Evolutionary conservation across 2,113 vertebrate species (phyloP).

Genomic region (Lophochroa leadbeateri): DNA sequence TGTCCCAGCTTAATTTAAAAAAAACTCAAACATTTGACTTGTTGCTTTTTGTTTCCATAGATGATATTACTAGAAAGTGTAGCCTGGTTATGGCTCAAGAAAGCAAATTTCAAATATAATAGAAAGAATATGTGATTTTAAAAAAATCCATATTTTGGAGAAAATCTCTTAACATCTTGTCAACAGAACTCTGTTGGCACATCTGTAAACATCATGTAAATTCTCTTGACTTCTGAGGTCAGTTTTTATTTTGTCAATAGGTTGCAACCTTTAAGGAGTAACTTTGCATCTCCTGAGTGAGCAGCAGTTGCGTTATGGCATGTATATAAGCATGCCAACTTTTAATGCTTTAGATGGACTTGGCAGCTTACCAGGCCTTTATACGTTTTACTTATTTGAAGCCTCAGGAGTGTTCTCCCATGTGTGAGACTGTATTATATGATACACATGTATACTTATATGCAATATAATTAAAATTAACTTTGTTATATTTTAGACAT

Average conservation of each 20-base stretch:
- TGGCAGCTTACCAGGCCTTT: background rate
- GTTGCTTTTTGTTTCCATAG: background rate
- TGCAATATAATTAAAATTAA: background rate
- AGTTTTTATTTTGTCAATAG: background rate
- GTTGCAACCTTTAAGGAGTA: background rate
- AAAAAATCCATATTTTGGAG: rapidly evolving
- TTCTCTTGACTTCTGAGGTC: background rate
- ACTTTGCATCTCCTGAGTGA: background rate
- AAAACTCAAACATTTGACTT: background rate
- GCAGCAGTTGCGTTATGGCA: background rate
- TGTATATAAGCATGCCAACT: background rate
- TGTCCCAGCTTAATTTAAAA: background rate
- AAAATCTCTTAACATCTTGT: background rate
- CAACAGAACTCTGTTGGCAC: background rate
- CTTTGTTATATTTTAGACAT: background rate
- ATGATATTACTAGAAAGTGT: background rate
- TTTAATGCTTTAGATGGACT: background rate
- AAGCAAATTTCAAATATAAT: background rate
- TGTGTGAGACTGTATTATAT: background rate
- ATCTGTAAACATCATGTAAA: background rate
- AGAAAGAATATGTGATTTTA: rapidly evolving
- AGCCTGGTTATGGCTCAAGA: background rate
- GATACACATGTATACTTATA: background rate
- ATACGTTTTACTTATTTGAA: background rate
- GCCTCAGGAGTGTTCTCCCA: background rate